phyloP scores from a whole-genome alignment of 2,888 invertebrate species.

The Rhamphomyia laevipes region DNA sequence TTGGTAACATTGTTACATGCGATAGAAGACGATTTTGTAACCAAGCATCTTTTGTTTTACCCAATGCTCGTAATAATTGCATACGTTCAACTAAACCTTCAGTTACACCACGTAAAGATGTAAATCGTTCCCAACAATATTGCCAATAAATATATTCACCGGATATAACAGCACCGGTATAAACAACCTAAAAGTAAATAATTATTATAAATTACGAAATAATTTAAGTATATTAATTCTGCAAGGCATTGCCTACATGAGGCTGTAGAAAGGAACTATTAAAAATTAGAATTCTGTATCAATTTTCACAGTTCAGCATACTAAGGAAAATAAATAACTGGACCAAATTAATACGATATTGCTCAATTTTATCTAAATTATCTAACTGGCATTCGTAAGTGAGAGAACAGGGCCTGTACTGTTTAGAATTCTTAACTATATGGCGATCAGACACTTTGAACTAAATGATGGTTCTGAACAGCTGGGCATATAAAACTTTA shows the following conservation, averaged over 20 bases:
- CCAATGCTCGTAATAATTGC: slow-evolving; percentile 35
- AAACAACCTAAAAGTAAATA: slow-evolving; percentile 30
- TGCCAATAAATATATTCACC: slow-evolving; percentile 38
- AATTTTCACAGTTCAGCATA: no score
- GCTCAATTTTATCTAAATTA: no score
- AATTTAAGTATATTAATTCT: background rate
- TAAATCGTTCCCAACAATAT: slow-evolving; percentile 37
- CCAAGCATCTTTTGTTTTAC: slow-evolving; percentile 39
- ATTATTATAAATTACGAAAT: background rate
- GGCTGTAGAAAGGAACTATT: background rate
- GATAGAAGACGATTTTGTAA: slow-evolving; percentile 38
- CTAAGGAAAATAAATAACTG: no score
- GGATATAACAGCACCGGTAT: slow-evolving; percentile 37
- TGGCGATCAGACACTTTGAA: no score
- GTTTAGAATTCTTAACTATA: no score
- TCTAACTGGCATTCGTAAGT: no score
- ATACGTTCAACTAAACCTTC: slow-evolving; percentile 36
- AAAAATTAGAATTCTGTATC: no score
- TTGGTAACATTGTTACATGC: slow-evolving; percentile 37
- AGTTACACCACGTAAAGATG: slow-evolving; percentile 29
- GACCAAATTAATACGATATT: no score
- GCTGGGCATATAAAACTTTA: no score
- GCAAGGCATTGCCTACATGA: background rate
- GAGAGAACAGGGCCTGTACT: no score
- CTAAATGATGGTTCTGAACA: no score